These are phyloP conservation scores for Drosophila pseudoobscura DNA, from an alignment of 1,140 invertebrate species.

Conservation along the genomic window DNA sequence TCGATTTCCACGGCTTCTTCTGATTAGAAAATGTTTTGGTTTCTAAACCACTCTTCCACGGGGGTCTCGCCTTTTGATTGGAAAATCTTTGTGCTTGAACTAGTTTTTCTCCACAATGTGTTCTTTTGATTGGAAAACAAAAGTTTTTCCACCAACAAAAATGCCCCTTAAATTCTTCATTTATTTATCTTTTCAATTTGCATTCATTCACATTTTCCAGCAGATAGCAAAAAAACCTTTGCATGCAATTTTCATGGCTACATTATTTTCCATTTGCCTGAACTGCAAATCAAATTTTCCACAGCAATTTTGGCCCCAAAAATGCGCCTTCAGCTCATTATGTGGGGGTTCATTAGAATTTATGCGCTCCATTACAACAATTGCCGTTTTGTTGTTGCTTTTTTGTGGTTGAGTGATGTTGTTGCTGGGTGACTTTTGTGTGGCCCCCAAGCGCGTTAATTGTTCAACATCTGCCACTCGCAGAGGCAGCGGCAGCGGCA, in stretches of 20 bases:
- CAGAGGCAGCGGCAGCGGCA: constrained; percentile 4
- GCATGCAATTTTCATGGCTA: constrained; percentile 18
- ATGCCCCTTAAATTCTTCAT: not conserved
- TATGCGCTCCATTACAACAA: constrained; percentile 32
- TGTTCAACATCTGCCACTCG: constrained; percentile 32
- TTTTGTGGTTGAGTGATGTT: not conserved
- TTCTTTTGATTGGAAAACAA: no score
- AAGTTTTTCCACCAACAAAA: no score
- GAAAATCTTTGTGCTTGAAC: no score
- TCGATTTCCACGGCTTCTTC: constrained; percentile 27
- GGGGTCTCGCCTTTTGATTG: no score
- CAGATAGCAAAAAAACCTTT: no score
- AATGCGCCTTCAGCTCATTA: constrained; percentile 17
- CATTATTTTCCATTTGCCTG: constrained; percentile 15
- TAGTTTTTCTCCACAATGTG: no score
- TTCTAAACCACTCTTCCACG: not conserved
- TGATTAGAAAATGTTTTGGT: constrained; percentile 35
- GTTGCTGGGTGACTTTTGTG: constrained; percentile 33
- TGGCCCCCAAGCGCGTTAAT: constrained; percentile 44
- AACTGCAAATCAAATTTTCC: constrained; percentile 41
- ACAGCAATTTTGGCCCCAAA: constrained; percentile 24
- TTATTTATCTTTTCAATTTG: constrained; percentile 1
- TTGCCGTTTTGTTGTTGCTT: constrained; percentile 20
- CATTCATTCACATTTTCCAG: constrained; percentile 12
- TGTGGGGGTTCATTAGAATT: constrained; percentile 35